Base-by-base conservation (phyloP, 2,113 vertebrate species). In the Gavialis gangeticus region DNA sequence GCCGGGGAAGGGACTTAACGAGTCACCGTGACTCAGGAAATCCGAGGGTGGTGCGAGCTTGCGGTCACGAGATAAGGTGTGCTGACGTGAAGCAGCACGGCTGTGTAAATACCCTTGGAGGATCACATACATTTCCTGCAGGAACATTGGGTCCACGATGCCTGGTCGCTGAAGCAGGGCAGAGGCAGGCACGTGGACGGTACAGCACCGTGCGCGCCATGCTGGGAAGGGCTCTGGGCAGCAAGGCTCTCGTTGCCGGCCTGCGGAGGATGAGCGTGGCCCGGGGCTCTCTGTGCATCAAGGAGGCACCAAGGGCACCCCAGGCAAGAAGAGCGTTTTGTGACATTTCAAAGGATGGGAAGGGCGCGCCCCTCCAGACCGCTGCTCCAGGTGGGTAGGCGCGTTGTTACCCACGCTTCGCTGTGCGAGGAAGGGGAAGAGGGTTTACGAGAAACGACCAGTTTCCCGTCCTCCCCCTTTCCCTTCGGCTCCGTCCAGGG, bases 251-350 rank as follows among this genome's bases (percentile, higher is more conserved):
- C 15, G 63, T 24, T 12, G 18, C 34, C 3, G 5, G n/a, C 7
- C 19, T 54, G 79, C 66, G 92, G 91, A 10, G 11, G 46, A 0
- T 0, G 4, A 37, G 5, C 56, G 18, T n/a, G 73, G 0, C 0
- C 25, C 19, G 4, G 19, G 10, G 9, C 4, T 4, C 18, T 34
- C 4, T 22, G 34, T 12, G 6, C 9, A 13, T 25, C 27, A 7
- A 10, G 1, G 6, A 10, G 2, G 27, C 14, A 16, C 34, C 13
- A 30, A 69, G 0, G 0, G 2, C 28, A 25, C 85, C 66, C 2
- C 0, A 0, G 18, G 27, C 78, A 0, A 0, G 37, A 75, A 92
- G 95, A 27, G 54, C 46, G 1, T 0, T 28, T 1, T 1, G 69
- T 0, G 1, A 60, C 30, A 81, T 18, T 71, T 75, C 1, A 1